Base-by-base conservation (phyloP, 2,888 invertebrate species). In the Callimorpha dominula region DNA sequence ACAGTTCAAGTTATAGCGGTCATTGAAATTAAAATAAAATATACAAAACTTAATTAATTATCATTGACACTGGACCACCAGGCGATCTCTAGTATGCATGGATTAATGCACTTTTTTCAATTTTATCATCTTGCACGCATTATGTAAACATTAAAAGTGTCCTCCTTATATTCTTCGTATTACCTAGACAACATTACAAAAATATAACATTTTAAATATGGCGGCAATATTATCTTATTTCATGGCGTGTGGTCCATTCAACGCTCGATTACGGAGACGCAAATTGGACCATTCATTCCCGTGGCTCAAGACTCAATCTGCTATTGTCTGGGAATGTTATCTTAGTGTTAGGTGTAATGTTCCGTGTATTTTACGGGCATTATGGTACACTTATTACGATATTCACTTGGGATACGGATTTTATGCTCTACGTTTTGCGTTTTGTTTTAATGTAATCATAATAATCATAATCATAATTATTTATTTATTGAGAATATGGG, bases 251-350 rank as follows among this genome's bases (percentile, higher is more conserved):
- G 91, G 90, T 89, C 91, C 89, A 92, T 94, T 91, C 91, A 87
- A 89, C 90, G 94, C 88, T 93, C 93, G 92, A 94, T 94, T 95
- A 93, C 91, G 89, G 88, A 86, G 87, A 88, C 87, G 92, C 91
- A 93, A 93, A 94, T 95, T 94, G 94, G 89, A 90, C 89, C 91
- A 94, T 94, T 91, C 91, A 93, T 94, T 93, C 89, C 90, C 85
- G 80, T 86, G 84, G 73, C 78, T 78, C 72, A 76, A 78, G 73
- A 74, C 84, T 75, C 79, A 72, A 76, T 79, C 78, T 81, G 76
- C 85, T 84, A 88, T 87, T 87, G 87, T 88, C 86, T 86, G 90
- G 88, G 87, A 86, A 87, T 85, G 88, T 89, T 89, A 89, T 88
- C 88, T 89, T 86, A 85, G 88, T 86, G 81, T 84, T 84, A 83